phyloP scores from a whole-genome alignment of 2,113 vertebrate genomes.

The Esox niger region DNA sequence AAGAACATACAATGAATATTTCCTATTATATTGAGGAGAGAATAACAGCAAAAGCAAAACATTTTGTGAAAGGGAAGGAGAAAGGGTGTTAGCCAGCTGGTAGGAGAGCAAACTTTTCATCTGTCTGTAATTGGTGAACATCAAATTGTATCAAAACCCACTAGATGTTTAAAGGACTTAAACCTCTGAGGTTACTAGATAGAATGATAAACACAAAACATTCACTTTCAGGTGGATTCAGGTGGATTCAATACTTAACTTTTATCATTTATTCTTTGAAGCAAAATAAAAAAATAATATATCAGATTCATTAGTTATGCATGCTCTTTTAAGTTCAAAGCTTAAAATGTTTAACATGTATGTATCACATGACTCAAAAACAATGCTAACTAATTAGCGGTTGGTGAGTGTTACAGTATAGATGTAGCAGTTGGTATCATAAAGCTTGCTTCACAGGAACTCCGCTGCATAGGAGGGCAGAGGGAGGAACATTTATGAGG shows the following conservation, averaged over 20 bases:
- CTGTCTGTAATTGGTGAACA: background rate
- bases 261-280: background rate
- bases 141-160: background rate
- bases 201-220: background rate
- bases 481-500: background rate
- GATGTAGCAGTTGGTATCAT: background rate
- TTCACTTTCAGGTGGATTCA: background rate
- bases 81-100: background rate
- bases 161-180: background rate
- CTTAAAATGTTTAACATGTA: background rate
- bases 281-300: background rate
- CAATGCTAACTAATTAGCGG: background rate
- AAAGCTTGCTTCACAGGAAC: background rate
- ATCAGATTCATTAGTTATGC: background rate
- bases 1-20: background rate
- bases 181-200: background rate
- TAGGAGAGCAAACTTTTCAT: background rate
- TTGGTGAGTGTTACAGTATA: background rate
- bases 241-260: background rate
- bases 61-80: background rate
- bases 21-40: background rate
- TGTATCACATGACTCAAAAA: constrained; percentile 3
- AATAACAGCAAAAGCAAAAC: background rate
- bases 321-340: background rate
- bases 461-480: background rate